Evolutionary conservation across 2,888 invertebrate genomes (phyloP).

Genomic region (Standfussiana lucernea): DNA sequence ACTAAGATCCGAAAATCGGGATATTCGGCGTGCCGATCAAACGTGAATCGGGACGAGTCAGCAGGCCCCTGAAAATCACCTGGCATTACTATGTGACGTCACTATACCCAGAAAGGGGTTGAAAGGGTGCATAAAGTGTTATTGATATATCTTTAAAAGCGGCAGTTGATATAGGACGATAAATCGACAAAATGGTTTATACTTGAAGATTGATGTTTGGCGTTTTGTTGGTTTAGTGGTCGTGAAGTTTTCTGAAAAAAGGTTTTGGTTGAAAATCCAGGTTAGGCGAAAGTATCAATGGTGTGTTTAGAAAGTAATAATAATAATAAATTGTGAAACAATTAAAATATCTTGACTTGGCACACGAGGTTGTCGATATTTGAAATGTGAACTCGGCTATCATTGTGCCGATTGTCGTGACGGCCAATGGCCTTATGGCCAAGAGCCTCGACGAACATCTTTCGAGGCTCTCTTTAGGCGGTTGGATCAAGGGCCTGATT

Average conservation of each 20-base stretch:
- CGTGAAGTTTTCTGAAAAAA: not conserved
- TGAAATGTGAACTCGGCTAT: no score
- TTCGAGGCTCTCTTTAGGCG: no score
- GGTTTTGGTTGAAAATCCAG: not conserved
- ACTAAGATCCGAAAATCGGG: not conserved
- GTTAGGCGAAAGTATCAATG: not conserved
- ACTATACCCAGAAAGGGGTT: slow-evolving; percentile 33
- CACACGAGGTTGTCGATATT: no score
- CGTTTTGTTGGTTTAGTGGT: slow-evolving; percentile 5
- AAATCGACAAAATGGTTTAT: slow-evolving; percentile 46
- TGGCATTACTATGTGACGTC: slow-evolving; percentile 42
- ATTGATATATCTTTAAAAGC: slow-evolving; percentile 55
- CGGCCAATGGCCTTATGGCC: no score
- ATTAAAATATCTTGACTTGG: no score
- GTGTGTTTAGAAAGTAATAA: not conserved
- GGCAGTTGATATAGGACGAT: slow-evolving; percentile 23
- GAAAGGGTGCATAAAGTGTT: slow-evolving; percentile 47
- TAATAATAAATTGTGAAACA: no score
- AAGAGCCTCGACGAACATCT: no score
- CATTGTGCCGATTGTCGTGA: no score
- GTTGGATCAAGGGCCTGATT: no score
- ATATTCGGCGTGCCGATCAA: not conserved
- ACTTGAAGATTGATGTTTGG: slow-evolving; percentile 41
- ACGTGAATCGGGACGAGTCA: not conserved
- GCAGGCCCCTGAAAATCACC: not conserved